Conservation (phyloP, 1,140 invertebrate species). For the Aphelenchoides besseyi region DNA sequence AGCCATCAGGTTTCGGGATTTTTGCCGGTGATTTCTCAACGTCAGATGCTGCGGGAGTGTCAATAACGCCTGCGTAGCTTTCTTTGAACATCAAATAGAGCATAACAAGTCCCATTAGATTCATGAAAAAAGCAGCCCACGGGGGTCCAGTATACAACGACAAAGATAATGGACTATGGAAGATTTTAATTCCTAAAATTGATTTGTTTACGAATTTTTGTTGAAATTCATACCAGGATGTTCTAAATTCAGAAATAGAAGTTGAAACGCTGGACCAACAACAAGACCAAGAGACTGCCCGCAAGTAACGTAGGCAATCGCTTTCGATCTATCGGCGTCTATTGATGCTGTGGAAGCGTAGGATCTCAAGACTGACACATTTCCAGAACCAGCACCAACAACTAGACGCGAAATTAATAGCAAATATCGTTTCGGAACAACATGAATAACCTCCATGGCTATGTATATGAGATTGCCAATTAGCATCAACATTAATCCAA, state of each 20-base stretch:
- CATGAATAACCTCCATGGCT: constrained; percentile 40
- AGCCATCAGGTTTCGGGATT: constrained; percentile 37
- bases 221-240: constrained; percentile 19
- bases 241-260: constrained; percentile 2
- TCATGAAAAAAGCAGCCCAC: constrained; percentile 38
- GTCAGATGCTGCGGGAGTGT: neutral
- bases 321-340: constrained; percentile 34
- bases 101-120: constrained; percentile 39
- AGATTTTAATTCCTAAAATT: neutral
- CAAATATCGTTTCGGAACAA: constrained; percentile 11
- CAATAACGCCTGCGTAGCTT: constrained; percentile 35
- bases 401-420: constrained; percentile 17
- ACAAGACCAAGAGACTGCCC: constrained; percentile 45
- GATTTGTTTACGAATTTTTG: too few relatives aligned
- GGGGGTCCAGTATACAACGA: constrained; percentile 64
- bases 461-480: constrained; percentile 24
- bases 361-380: constrained; percentile 34
- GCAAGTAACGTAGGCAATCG: constrained; percentile 48
- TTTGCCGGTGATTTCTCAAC: neutral
- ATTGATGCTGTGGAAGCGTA: constrained; percentile 50
- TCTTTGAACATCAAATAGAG: constrained; percentile 39
- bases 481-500: constrained; percentile 20
- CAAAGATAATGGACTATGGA: neutral
- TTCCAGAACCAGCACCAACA: constrained; percentile 14
- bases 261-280: constrained; percentile 27